Base-by-base conservation (phyloP, 1,140 invertebrate genomes). In the Diprion similis region DNA sequence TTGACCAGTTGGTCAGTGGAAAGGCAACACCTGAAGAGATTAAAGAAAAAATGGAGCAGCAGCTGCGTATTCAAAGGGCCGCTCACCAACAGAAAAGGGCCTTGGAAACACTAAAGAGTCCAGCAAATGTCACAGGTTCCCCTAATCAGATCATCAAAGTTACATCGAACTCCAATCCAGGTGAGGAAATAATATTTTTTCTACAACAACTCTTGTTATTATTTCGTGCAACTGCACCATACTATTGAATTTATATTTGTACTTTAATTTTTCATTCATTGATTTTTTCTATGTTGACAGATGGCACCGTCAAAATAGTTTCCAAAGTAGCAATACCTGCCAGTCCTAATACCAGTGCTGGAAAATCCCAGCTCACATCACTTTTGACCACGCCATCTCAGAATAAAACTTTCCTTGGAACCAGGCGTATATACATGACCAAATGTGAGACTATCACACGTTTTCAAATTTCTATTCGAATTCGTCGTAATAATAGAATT, bases 41-140 rank as follows among this genome's bases (percentile, higher is more conserved):
- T 64, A 96, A 96, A 83, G 96, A 97, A 73, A 95, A 97, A 83
- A 93, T 97, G 92, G 96, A 98, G 81, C 94, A 95, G 76, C 95
- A 97, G 78, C 85, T 97, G 46, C 92, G 95, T 67, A 89, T 96
- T 77, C 96, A 98, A 83, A 86, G 96, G 72, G 92, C 94, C 18
- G 95, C 94, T 1, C 93, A 97, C 86, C 95, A 96, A 79, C 95
- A 96, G 78, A 97, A 97, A 82, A 88, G 94, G 73, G 91, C 91
- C 8, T 78, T 93, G 1, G 93, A 94, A 80, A 85, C 81, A 46
- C 81, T 91, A 73, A 91, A 90, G 75, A 89, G 83, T 80, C 81
- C 87, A 4, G 82, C 80, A 3, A 85, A 81, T 70, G 71, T 82
- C 11, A 71, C 76, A 46, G 78, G 82, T 7, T 72, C 82, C 0